These are phyloP conservation scores for Candidula unifasciata DNA, from an alignment of 2,888 invertebrate genomes.

Conservation along the genomic window DNA sequence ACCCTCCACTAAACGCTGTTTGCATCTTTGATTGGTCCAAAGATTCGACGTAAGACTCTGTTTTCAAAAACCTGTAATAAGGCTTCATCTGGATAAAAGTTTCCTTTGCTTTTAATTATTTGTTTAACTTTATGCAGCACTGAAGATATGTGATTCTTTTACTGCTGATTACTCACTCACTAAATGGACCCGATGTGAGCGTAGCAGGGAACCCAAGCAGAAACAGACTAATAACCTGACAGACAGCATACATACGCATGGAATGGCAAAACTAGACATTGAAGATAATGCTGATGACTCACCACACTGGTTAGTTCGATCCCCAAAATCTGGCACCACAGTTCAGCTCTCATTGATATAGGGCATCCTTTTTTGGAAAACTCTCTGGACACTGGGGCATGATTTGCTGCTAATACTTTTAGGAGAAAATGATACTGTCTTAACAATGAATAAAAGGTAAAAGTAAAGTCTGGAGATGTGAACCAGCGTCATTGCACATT, in stretches of 20 bases:
- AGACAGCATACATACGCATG: background rate
- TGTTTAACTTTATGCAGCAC: too few relatives aligned
- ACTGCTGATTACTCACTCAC: constrained; percentile 76
- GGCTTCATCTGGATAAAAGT: too few relatives aligned
- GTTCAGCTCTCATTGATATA: constrained; percentile 86
- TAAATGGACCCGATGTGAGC: background rate
- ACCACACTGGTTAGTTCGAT: constrained; percentile 82
- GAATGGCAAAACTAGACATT: background rate
- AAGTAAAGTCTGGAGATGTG: too few relatives aligned
- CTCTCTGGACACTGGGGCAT: constrained; percentile 93
- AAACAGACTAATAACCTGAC: background rate
- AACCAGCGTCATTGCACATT: too few relatives aligned
- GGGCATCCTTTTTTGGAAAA: constrained; percentile 92
- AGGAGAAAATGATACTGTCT: background rate
- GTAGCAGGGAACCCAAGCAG: background rate
- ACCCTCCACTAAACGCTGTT: too few relatives aligned
- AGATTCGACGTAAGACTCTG: too few relatives aligned
- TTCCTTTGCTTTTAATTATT: too few relatives aligned
- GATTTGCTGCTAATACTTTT: constrained; percentile 85
- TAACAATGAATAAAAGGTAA: background rate
- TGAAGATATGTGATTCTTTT: too few relatives aligned
- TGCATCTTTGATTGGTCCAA: too few relatives aligned
- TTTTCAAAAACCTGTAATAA: too few relatives aligned
- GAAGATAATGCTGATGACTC: constrained; percentile 56
- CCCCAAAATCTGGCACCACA: constrained; percentile 93